These are phyloP conservation scores for Orthosia incerta DNA, from an alignment of 2,888 invertebrate species.

Conservation along the genomic window DNA sequence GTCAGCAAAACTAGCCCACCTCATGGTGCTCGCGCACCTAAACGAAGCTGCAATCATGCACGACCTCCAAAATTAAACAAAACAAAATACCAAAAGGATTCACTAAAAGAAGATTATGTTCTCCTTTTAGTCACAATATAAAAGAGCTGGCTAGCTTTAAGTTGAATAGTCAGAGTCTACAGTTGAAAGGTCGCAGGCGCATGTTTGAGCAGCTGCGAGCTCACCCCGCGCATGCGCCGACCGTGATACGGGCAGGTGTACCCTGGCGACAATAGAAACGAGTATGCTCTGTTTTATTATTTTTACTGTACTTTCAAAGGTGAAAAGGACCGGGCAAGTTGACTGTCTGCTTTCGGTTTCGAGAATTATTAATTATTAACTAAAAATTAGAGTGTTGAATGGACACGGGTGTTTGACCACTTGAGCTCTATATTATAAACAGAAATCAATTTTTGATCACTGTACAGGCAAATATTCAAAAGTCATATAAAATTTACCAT, in stretches of 20 bases:
- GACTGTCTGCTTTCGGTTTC: constrained; percentile 20
- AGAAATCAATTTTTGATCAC: not conserved
- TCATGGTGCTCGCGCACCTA: not conserved
- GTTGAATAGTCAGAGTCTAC: constrained; percentile 62
- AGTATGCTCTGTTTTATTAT: constrained; percentile 71
- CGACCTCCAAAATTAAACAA: constrained; percentile 12
- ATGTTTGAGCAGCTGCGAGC: constrained; percentile 78
- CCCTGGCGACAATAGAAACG: constrained; percentile 51
- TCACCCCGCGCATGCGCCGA: constrained; percentile 70
- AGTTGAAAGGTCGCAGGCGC: constrained; percentile 74
- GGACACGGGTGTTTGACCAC: not conserved
- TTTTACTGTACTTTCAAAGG: constrained; percentile 40
- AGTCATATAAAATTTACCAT: not conserved
- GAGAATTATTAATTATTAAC: constrained; percentile 16
- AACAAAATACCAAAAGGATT: constrained; percentile 20
- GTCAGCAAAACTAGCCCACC: constrained; percentile 7
- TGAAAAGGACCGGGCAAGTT: constrained; percentile 32
- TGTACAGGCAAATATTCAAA: not conserved
- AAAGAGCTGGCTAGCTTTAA: constrained; percentile 66
- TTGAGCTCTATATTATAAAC: not conserved
- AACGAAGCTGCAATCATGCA: not conserved
- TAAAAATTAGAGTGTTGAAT: not conserved
- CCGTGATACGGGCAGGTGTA: constrained; percentile 85
- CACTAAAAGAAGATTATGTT: too few species aligned
- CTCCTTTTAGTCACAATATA: not conserved